Conservation (phyloP, 2,888 invertebrate species). For the Linhomoeus sp. region DNA sequence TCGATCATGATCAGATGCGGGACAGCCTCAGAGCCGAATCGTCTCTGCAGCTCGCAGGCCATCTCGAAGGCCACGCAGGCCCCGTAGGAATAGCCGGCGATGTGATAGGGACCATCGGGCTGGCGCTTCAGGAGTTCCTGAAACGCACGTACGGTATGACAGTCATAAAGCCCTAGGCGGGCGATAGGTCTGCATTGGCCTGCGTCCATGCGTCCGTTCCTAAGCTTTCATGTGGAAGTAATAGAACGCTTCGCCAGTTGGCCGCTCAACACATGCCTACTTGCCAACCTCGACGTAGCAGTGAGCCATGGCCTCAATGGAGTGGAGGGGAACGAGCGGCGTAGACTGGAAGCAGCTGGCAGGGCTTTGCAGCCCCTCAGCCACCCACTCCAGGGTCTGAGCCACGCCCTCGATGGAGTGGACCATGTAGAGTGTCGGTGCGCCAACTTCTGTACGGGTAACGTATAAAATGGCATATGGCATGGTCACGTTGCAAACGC, state of each 20-base stretch:
- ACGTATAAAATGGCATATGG: no score
- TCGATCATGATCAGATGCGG: slow-evolving; percentile 52
- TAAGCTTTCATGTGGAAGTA: no score
- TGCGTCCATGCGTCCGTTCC: no score
- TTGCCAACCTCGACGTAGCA: slow-evolving; percentile 18
- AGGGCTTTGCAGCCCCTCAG: slow-evolving; percentile 48
- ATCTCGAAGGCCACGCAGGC: slow-evolving; percentile 83
- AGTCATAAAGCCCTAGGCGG: no score
- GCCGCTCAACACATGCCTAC: neutral
- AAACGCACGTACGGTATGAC: no score
- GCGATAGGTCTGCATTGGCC: no score
- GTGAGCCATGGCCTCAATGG: slow-evolving; percentile 48
- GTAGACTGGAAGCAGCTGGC: slow-evolving; percentile 81
- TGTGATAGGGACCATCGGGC: slow-evolving; percentile 55
- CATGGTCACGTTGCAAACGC: no score
- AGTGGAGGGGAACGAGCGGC: slow-evolving; percentile 48
- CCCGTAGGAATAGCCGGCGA: slow-evolving; percentile 83
- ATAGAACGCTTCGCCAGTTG: no score
- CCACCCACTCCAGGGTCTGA: slow-evolving; percentile 46
- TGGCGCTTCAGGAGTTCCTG: slow-evolving; percentile 50
- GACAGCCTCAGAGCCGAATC: slow-evolving; percentile 5
- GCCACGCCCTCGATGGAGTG: slow-evolving; percentile 73
- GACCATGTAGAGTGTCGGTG: slow-evolving; percentile 35
- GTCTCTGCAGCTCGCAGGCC: slow-evolving; percentile 51
- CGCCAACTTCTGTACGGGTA: no score